Conservation (phyloP, 1,140 invertebrate species). For the Tyrophagus putrescentiae region DNA sequence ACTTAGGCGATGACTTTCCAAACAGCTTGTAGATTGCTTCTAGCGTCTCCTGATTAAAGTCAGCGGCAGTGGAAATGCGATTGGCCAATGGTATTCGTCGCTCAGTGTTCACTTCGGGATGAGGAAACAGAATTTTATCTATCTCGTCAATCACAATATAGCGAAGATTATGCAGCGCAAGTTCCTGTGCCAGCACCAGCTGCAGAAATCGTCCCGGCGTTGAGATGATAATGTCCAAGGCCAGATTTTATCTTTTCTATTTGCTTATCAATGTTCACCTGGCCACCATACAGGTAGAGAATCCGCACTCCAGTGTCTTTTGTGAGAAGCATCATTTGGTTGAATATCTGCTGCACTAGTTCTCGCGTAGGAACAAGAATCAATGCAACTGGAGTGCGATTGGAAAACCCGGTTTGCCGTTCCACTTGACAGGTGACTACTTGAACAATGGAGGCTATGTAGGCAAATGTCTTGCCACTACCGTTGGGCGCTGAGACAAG, state of each 20-base stretch:
- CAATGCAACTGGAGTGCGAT: neutral
- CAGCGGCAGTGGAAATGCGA: neutral
- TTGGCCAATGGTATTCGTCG: neutral
- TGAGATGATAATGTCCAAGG: neutral
- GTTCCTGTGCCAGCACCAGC: neutral
- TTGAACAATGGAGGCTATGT: slow-evolving; percentile 18
- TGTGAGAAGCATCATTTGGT: neutral
- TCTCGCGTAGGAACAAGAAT: slow-evolving; percentile 72
- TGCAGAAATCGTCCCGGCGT: slow-evolving; percentile 10
- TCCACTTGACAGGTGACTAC: neutral
- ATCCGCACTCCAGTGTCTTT: neutral
- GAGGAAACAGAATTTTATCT: slow-evolving; percentile 10
- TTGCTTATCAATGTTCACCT: neutral
- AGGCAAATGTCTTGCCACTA: slow-evolving; percentile 27
- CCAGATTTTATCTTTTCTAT: neutral
- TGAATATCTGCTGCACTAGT: slow-evolving; percentile 40
- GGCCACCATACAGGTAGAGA: neutral
- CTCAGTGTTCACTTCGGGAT: neutral
- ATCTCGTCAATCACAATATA: slow-evolving; percentile 12
- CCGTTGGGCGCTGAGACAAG: slow-evolving; percentile 21
- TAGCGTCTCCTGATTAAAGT: neutral
- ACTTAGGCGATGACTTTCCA: neutral
- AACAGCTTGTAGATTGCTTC: neutral
- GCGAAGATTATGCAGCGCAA: neutral
- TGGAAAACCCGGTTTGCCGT: neutral